Conservation (phyloP, 2,113 vertebrate genomes). For the Lagopus muta region DNA sequence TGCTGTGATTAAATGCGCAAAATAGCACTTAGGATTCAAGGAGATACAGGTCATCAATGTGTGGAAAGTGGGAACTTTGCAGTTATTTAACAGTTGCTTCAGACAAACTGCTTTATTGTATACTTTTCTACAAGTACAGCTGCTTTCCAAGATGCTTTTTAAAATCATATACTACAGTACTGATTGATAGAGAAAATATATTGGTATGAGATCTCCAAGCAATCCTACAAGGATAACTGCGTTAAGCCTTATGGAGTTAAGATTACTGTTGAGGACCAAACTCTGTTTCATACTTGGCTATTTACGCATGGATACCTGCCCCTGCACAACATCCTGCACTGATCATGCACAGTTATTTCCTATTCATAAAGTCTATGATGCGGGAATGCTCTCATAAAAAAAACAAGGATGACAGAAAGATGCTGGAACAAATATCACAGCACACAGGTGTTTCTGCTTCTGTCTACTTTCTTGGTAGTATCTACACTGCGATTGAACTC, state of each 20-base stretch:
- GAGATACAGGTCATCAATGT: neutral
- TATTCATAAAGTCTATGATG: neutral
- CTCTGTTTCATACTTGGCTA: neutral
- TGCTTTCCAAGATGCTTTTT: neutral
- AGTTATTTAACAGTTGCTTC: neutral
- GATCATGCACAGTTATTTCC: neutral
- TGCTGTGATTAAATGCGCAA: neutral
- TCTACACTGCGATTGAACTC: neutral
- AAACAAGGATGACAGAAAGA: neutral
- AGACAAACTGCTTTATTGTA: neutral
- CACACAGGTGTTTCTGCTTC: neutral
- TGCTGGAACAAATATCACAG: neutral
- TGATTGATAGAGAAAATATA: neutral
- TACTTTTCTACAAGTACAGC: neutral
- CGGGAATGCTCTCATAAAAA: neutral
- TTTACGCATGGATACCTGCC: neutral
- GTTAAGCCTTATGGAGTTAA: neutral
- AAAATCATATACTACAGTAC: neutral
- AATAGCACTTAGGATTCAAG: neutral
- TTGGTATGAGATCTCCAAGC: neutral
- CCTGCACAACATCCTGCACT: fast-evolving
- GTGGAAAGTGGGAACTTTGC: neutral
- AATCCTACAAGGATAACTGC: neutral
- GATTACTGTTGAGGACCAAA: neutral
- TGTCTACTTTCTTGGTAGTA: neutral